Evolutionary conservation across 2,888 invertebrate species (phyloP), one percentile per base, ranked within the genome.

Genomic region (Pheosia gnoma): DNA sequence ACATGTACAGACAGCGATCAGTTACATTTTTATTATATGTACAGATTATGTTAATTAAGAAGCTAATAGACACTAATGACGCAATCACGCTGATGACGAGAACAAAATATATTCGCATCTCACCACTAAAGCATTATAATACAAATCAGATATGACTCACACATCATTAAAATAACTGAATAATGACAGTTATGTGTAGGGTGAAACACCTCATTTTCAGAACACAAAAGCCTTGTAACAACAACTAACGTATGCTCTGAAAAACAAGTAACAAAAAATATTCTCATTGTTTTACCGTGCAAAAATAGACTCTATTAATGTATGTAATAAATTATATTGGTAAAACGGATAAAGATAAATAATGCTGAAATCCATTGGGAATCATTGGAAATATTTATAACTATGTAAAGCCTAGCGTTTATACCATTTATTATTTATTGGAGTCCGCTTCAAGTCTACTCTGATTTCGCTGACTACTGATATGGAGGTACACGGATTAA

Each of bases 211-310:
- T 65, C 58, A 57, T 39, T 65, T 71, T 74, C 65, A 59, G 61
- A 58, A 66, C 59, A 71, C 65, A 71, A 74, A 70, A 72, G 58
- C 58, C 47, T n/a, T 53, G 71, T 67, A 69, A 66, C 63, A 69
- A 66, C 63, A 74, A 76, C 72, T 53, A 69, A 70, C 81, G 78
- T 79, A 79, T 79, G 80, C 81, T 80, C 81, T 81, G 66, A 67
- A 81, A 69, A 79, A 66, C 76, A 76, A 76, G 62, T 72, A 72
- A 77, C 77, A 75, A 77, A 75, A 61, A 43, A 51, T 38, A 25
- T 9, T 4, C 5, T 47, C 51, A 51, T 51, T 51, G 51, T 47
- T 47, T 9, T 10, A 47, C 3, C 47, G n/a, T 47, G 47, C 11
- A 47, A n/a, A 47, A 47, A 47, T n/a, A 47, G 47, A 47, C 6